Base-by-base conservation (phyloP, 2,888 invertebrate genomes). In the Mesochorus sp. region DNA sequence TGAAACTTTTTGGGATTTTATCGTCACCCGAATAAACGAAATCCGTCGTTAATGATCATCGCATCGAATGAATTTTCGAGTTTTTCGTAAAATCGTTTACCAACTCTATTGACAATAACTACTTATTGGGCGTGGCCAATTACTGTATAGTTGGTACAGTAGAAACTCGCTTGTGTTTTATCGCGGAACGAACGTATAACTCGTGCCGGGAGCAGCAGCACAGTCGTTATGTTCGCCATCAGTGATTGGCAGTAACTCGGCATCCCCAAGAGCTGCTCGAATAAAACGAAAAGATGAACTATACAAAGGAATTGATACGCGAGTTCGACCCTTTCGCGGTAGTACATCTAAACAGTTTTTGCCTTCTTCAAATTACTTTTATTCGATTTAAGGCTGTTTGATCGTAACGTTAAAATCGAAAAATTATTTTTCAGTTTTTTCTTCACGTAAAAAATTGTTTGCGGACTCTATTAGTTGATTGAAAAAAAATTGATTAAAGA, bases 91-190 rank as follows among this genome's bases (percentile, higher is more conserved):
- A n/a, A n/a, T n/a, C n/a, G n/a, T 66, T 12, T 5, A 26, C 49
- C 10, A 74, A 34, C 51, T 42, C 57, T n/a, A n/a, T n/a, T 78
- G 78, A 78, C 70, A 78, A 78, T 78, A 59, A 78, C 78, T 78
- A 57, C 70, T 71, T 75, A 34, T 59, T 51, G 42, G 70, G 74
- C 70, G 78, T 51, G 74, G 78, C 78, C 78, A 78, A 78, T 71
- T 75, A 78, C 78, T 78, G 78, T 78, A 66, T 70, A 34, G 59
- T 71, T 2, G 26, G 68, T 62, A 70, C 73, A 78, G 68, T 70
- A 51, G 68, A 51, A 34, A 49, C 37, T 31, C 73, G 53, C 67
- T 73, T 73, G 31, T n/a, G 34, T 34, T 67, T 73, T 77, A 39
- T 39, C 8, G 14, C 19, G 53, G 37, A 64, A 39, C 8, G 21